phyloP scores from a whole-genome alignment of 2,113 vertebrate species.

The Centropus bengalensis region DNA sequence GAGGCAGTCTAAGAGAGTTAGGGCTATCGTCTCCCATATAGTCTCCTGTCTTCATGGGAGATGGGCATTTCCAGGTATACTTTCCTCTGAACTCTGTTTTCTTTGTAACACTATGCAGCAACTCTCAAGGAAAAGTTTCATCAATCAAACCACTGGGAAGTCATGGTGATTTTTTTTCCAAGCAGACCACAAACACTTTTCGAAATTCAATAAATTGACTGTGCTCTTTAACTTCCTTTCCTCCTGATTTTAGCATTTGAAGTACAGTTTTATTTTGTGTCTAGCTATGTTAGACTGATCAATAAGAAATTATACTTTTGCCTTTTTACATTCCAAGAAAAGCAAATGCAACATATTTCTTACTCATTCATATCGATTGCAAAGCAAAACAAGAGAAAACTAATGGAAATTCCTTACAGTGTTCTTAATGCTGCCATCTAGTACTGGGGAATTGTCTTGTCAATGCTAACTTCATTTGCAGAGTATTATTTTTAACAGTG shows the following conservation, averaged over 20 bases:
- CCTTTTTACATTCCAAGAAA: conserved; percentile 61
- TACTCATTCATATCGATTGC: conserved; percentile 52
- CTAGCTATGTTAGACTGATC: conserved; percentile 59
- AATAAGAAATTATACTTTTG: conserved; percentile 74
- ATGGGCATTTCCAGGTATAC: not conserved
- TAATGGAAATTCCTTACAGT: not conserved
- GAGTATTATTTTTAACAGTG: not conserved
- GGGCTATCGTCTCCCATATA: not conserved
- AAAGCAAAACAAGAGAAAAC: conserved; percentile 49
- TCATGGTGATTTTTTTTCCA: not conserved
- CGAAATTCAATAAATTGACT: conserved; percentile 52
- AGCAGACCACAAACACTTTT: not conserved
- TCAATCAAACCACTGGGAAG: conserved; percentile 25
- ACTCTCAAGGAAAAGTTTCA: not conserved
- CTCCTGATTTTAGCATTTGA: conserved; percentile 64
- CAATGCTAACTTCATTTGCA: not conserved
- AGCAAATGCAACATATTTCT: conserved; percentile 64
- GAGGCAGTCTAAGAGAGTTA: not conserved
- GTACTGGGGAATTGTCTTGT: not conserved
- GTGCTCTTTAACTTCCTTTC: conserved; percentile 35
- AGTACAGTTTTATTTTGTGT: conserved; percentile 58
- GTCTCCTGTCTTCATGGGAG: not conserved
- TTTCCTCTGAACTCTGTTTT: not conserved
- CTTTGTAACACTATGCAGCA: not conserved
- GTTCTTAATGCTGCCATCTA: not conserved